These are phyloP conservation scores for Drosophila navojoa DNA, from an alignment of 1,140 invertebrate species.

Conservation along the genomic window DNA sequence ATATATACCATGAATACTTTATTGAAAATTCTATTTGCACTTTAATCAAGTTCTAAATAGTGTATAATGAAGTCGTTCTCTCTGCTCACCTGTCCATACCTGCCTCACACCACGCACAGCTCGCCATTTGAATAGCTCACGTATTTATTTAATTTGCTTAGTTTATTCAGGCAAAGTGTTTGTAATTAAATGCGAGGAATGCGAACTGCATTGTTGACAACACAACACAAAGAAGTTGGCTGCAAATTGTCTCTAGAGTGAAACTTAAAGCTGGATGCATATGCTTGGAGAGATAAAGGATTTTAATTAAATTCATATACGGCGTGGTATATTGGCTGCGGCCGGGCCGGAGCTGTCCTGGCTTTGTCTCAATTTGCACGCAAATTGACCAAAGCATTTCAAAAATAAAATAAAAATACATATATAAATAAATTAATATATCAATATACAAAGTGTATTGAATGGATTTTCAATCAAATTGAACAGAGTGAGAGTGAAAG, in stretches of 20 bases:
- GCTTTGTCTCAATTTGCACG: constrained; percentile 71
- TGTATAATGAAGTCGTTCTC: not conserved
- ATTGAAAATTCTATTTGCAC: too few relatives aligned
- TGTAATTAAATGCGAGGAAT: constrained; percentile 13
- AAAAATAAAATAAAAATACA: constrained; percentile 11
- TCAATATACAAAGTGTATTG: constrained; percentile 79
- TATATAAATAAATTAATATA: constrained; percentile 80
- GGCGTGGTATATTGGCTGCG: not conserved
- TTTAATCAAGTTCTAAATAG: too few relatives aligned
- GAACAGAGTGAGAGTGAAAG: constrained; percentile 48
- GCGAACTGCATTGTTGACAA: constrained; percentile 20
- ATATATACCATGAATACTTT: too few relatives aligned
- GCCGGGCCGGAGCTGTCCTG: not conserved
- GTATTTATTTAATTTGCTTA: constrained; percentile 25
- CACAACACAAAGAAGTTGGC: not conserved
- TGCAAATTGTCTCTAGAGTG: not conserved
- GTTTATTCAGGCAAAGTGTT: constrained; percentile 11
- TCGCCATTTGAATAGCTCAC: constrained; percentile 21
- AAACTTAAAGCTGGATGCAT: constrained; percentile 27
- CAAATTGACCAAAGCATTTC: constrained; percentile 77
- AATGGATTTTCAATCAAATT: constrained; percentile 79
- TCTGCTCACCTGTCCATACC: too few relatives aligned
- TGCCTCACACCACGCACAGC: too few relatives aligned
- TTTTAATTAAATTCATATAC: constrained; percentile 65
- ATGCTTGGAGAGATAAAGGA: constrained; percentile 1